phyloP scores from a whole-genome alignment of 1,140 invertebrate species.

The Aphaenogaster ashmeadi region DNA sequence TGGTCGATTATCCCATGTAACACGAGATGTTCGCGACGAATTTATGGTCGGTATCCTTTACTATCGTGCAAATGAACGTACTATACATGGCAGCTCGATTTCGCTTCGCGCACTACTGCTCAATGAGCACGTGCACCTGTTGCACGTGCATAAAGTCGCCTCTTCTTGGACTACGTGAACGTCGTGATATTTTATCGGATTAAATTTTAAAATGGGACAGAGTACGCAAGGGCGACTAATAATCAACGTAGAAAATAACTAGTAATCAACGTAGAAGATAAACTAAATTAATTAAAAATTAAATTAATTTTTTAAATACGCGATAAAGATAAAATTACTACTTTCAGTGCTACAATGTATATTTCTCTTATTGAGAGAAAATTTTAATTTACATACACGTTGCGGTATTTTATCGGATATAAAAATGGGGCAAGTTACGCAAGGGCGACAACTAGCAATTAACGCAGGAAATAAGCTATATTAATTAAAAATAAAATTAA shows the following conservation, averaged over 20 bases:
- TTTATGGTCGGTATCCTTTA: conserved; percentile 42
- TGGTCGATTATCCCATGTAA: conserved; percentile 25
- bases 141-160: conserved; percentile 28
- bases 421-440: background rate
- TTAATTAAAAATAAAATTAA: conserved; percentile 24
- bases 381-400: background rate
- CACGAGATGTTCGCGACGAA: conserved; percentile 14
- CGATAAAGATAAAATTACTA: background rate
- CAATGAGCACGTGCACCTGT: conserved; percentile 33
- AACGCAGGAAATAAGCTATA: background rate
- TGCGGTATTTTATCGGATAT: background rate
- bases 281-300: conserved; percentile 14
- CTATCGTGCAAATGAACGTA: conserved; percentile 21
- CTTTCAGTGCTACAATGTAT: background rate
- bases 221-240: background rate
- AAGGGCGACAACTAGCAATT: background rate
- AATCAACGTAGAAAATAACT: background rate
- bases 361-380: background rate
- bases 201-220: background rate
- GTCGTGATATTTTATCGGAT: background rate
- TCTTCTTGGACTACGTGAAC: background rate
- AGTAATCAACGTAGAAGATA: background rate
- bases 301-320: background rate
- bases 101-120: background rate
- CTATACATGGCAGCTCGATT: conserved; percentile 23